These are phyloP conservation scores for Brenthis ino DNA, from an alignment of 2,888 invertebrate species.

Conservation along the genomic window DNA sequence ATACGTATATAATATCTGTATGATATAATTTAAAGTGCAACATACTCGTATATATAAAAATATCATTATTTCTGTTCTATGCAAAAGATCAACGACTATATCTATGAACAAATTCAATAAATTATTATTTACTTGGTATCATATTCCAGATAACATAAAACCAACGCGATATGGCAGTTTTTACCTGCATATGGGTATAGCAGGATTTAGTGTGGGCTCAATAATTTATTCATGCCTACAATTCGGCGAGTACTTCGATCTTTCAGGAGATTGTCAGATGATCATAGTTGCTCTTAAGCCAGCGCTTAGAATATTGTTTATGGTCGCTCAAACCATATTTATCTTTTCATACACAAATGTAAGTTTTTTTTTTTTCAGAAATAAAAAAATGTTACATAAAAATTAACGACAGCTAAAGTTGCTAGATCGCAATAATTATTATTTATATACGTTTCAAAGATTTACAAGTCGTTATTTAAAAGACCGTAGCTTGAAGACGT, in stretches of 20 bases:
- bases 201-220: slow-evolving; percentile 86
- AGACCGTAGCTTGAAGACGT: no score
- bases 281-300: slow-evolving; percentile 85
- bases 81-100: no score
- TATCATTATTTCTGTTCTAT: no score
- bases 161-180: slow-evolving; percentile 82
- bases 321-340: slow-evolving; percentile 87
- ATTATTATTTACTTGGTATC: background rate
- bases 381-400: background rate
- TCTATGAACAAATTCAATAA: background rate
- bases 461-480: no score
- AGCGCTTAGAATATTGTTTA: slow-evolving; percentile 83
- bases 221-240: slow-evolving; percentile 88
- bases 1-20: no score
- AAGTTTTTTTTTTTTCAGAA: slow-evolving; percentile 50
- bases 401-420: no score
- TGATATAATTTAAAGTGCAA: no score
- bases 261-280: slow-evolving; percentile 83
- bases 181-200: slow-evolving; percentile 84
- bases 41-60: no score
- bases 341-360: slow-evolving; percentile 88
- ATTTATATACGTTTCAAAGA: no score
- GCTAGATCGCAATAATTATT: no score
- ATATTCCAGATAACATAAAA: slow-evolving; percentile 54
- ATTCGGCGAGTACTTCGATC: slow-evolving; percentile 87